phyloP scores from a whole-genome alignment of 1,140 invertebrate species.

The Sminthurinus signatus region DNA sequence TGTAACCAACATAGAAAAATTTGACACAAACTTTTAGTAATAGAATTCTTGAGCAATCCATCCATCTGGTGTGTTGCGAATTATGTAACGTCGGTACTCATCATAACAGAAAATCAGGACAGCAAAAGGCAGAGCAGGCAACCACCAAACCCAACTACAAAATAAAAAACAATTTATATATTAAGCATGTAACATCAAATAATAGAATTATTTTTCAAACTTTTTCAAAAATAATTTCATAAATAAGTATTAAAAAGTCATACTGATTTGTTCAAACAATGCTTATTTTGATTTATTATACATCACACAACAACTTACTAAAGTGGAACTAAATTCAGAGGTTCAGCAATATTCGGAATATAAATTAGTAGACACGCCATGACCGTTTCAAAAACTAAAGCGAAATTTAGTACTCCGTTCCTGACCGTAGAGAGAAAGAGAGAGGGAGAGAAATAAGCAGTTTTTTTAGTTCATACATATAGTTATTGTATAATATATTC shows the following conservation, averaged over 20 bases:
- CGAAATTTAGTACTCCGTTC: constrained; percentile 69
- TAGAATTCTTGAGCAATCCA: constrained; percentile 42
- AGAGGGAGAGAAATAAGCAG: no score
- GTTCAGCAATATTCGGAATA: constrained; percentile 19
- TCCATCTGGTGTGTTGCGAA: constrained; percentile 58
- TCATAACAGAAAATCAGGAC: constrained; percentile 72
- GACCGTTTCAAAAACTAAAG: constrained; percentile 67
- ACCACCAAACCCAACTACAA: constrained; percentile 62
- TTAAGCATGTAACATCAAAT: background rate
- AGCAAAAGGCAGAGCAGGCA: constrained; percentile 68
- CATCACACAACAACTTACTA: constrained; percentile 44
- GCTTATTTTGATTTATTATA: no score
- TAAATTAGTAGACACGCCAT: constrained; percentile 64
- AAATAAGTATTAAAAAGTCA: no score
- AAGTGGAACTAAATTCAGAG: constrained; percentile 54
- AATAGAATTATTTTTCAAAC: no score
- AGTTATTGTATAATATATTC: no score
- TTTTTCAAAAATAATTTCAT: no score
- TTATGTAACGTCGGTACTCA: constrained; percentile 59
- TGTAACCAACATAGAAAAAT: background rate
- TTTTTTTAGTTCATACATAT: no score
- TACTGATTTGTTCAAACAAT: no score
- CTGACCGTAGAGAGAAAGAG: constrained; percentile 44
- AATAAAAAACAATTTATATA: background rate
- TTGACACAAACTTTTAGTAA: constrained; percentile 2